Percentiles rank a stretch among this genome's conserved stretches.
phyloP scores from a whole-genome alignment of 2,113 vertebrate species.

The Hemibagrus wyckioides region DNA sequence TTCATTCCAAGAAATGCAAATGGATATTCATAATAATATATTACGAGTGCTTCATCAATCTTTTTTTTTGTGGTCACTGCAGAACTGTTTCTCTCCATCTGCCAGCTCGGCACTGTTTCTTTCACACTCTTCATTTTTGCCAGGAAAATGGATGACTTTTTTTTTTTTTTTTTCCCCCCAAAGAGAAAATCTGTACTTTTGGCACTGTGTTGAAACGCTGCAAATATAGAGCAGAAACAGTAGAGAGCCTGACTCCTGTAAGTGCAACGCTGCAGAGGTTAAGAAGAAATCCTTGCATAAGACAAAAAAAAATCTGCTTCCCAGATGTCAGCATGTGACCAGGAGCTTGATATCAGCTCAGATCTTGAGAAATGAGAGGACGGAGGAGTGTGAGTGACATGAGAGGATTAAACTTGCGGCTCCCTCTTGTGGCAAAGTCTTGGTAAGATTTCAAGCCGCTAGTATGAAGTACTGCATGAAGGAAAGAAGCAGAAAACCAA shows the following conservation, averaged over 20 bases:
- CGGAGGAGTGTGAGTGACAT: too few relatives aligned
- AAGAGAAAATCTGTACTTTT: background rate
- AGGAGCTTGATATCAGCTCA: background rate
- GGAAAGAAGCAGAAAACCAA: background rate
- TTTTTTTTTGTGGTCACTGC: background rate
- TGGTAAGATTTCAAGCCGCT: background rate
- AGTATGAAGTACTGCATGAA: background rate
- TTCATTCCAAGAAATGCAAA: slow-evolving; percentile 16
- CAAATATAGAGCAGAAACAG: background rate
- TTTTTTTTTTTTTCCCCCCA: background rate
- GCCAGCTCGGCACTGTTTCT: background rate
- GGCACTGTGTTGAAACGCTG: background rate
- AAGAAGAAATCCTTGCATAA: background rate
- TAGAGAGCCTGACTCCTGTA: background rate
- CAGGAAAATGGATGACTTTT: slow-evolving; percentile 13
- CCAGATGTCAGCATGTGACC: slow-evolving; percentile 25
- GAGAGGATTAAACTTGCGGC: background rate
- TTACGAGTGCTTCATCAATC: background rate
- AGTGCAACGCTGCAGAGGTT: background rate
- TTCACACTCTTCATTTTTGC: background rate
- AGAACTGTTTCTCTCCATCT: background rate
- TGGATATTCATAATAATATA: slow-evolving; percentile 18
- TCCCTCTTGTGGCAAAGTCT: slow-evolving; percentile 38
- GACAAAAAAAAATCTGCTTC: background rate
- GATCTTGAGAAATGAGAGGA: background rate